phyloP scores from a whole-genome alignment of 2,113 vertebrate genomes.

The Amblyopsis rosae region DNA sequence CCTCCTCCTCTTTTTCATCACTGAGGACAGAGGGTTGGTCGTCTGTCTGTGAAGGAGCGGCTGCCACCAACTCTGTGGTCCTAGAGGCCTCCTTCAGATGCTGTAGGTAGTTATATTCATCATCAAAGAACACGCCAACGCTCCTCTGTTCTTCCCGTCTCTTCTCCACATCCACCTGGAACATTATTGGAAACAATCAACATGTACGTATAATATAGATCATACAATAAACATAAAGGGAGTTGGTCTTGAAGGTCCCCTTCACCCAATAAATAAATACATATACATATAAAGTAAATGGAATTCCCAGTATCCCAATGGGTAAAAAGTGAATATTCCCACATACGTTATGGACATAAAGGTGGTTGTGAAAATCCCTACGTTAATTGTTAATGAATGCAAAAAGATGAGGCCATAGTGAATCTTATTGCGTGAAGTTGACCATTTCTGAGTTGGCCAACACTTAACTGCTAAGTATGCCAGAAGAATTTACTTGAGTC shows the following conservation, averaged over 20 bases:
- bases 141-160: slow-evolving; percentile 85
- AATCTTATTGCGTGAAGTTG: too few relatives aligned
- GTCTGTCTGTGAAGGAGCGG: slow-evolving; percentile 28
- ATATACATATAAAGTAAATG: too few relatives aligned
- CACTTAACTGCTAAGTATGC: too few relatives aligned
- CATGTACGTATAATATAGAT: neutral
- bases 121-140: slow-evolving; percentile 95
- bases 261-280: too few relatives aligned
- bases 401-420: too few relatives aligned
- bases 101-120: slow-evolving; percentile 95
- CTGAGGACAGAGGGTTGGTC: slow-evolving; percentile 28
- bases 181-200: neutral
- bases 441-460: too few relatives aligned
- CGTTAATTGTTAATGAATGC: too few relatives aligned
- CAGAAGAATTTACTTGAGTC: neutral
- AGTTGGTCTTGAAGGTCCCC: too few relatives aligned
- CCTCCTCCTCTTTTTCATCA: slow-evolving; percentile 52
- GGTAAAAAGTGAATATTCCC: too few relatives aligned
- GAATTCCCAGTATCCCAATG: neutral
- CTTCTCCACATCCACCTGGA: slow-evolving; percentile 75
- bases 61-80: slow-evolving; percentile 81
- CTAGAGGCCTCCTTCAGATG: slow-evolving; percentile 86
- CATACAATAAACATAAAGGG: neutral
- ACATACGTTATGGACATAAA: too few relatives aligned
- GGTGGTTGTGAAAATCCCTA: too few relatives aligned